phyloP scores from a whole-genome alignment of 2,797 vertebrate species.

The Phoebastria nigripes region DNA sequence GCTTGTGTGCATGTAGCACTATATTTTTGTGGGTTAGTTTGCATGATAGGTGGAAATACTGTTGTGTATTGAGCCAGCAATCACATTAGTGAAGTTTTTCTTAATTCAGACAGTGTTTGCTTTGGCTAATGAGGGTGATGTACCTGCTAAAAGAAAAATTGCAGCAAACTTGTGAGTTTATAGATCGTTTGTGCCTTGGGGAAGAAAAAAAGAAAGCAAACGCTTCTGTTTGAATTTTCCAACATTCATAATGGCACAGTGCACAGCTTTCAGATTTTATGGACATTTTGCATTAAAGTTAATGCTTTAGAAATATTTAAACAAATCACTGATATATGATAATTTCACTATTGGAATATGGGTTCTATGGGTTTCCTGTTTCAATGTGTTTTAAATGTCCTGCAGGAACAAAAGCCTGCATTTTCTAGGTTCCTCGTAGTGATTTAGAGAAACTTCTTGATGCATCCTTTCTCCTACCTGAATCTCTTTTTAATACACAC shows the following conservation, averaged over 20 bases:
- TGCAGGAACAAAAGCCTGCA: not conserved
- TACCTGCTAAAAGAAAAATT: not conserved
- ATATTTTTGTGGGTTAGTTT: not conserved
- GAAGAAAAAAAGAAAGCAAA: not conserved
- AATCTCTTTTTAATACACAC: not conserved
- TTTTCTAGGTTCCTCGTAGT: not conserved
- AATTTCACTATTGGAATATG: not conserved
- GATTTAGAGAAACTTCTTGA: not conserved
- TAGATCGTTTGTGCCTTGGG: not conserved
- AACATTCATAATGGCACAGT: not conserved
- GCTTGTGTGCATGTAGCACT: slow-evolving; percentile 7
- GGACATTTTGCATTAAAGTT: not conserved
- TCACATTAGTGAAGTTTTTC: not conserved
- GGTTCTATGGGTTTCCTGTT: not conserved
- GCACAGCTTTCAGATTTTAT: not conserved
- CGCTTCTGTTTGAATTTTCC: not conserved
- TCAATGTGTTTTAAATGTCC: not conserved
- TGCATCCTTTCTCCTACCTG: not conserved
- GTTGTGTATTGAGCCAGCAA: not conserved
- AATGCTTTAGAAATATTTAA: not conserved
- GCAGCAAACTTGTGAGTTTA: not conserved
- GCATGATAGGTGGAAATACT: slow-evolving; percentile 10
- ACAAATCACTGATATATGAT: not conserved
- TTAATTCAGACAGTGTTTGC: not conserved
- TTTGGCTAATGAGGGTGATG: not conserved